Base-by-base conservation (phyloP, 2,113 vertebrate species). In the Rhinogobius similis region DNA sequence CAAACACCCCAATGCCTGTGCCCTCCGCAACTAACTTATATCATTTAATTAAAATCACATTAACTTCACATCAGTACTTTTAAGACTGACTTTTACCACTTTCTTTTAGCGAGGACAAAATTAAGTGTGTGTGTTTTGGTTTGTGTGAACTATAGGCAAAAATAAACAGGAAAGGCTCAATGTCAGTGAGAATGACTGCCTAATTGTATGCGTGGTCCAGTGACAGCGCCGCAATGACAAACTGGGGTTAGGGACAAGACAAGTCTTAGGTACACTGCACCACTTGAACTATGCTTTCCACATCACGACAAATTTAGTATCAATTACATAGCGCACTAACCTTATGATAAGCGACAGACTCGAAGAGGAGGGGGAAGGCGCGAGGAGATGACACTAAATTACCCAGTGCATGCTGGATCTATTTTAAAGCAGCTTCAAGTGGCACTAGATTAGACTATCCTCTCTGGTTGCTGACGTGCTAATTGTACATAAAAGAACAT, bases 31-130 rank as follows among this genome's bases (percentile, higher is more conserved):
- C 90, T 87, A 90, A 87, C 89, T 88, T 76, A 72, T 74, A 88
- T 92, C 91, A 93, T 94, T 93, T 89, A 93, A 94, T 93, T 93
- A 93, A 93, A 92, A 91, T 93, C 93, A 93, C 90, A 92, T 93
- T 94, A 93, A 91, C 90, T 91, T 85, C 89, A 90, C 88, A 87
- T 90, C 89, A 84, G 87, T 76, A 88, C 89, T 90, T 90, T 86
- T 86, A 83, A 89, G 84, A 84, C 72, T 55, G 78, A 91, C 89
- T 91, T 91, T 89, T 83, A 82, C 48, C 59, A 82, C 75, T 84
- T 82, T 85, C 43, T 86, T 68, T 38, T 70, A 12, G 62, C 1
- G 59, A 76, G 73, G 64, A 44, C 46, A 67, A 84, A 76, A 68
- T 24, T 0, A 43, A 43, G 62, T 50, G 36, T 78, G 83, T 91